Percentiles rank a stretch among this genome's conserved stretches.
phyloP scores from a whole-genome alignment of 2,888 invertebrate species.

The Conomelus anceps region DNA sequence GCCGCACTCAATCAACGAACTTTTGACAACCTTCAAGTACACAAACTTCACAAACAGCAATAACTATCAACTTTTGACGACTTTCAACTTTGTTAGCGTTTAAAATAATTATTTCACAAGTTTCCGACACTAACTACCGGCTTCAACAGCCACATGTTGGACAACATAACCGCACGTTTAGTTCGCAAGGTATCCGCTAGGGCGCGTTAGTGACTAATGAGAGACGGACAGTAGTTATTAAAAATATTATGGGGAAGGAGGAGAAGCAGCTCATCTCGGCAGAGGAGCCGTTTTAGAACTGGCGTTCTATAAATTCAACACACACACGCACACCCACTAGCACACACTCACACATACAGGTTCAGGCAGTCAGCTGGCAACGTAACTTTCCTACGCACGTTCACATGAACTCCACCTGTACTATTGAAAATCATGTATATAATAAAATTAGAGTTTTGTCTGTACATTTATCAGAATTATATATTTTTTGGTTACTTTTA shows the following conservation, averaged over 20 bases:
- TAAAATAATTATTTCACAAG: too few relatives aligned
- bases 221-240: background rate
- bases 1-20: too few relatives aligned
- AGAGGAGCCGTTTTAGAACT: background rate
- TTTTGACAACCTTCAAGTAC: too few relatives aligned
- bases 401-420: background rate
- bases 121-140: background rate
- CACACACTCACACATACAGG: background rate
- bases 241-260: too few relatives aligned
- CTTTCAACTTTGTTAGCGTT: too few relatives aligned
- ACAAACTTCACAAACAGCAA: too few relatives aligned
- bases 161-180: background rate
- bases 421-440: too few relatives aligned
- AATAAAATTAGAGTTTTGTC: too few relatives aligned
- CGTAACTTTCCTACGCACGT: background rate
- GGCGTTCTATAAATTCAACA: background rate
- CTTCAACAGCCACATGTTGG: background rate
- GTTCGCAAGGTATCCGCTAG: background rate
- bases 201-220: background rate
- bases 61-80: too few relatives aligned
- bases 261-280: background rate
- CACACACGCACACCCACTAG: background rate
- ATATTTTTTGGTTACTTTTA: too few relatives aligned
- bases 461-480: too few relatives aligned
- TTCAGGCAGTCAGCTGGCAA: background rate